phyloP scores from a whole-genome alignment of 2,888 invertebrate species.

The Melieria crassipennis region DNA sequence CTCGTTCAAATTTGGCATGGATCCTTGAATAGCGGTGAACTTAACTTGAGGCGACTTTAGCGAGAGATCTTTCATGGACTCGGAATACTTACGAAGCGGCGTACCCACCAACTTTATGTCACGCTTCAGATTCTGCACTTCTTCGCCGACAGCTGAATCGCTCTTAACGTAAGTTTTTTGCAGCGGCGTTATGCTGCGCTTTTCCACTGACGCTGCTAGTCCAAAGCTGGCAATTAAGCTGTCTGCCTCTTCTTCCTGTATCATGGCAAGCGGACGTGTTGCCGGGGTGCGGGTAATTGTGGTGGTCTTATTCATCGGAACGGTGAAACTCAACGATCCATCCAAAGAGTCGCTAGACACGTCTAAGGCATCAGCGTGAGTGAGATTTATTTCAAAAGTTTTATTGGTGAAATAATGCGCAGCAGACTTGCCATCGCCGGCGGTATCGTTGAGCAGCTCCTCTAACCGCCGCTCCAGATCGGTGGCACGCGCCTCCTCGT shows the following conservation, averaged over 20 bases:
- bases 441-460: slow-evolving; percentile 39
- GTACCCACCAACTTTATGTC: slow-evolving; percentile 61
- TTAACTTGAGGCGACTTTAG: slow-evolving; percentile 52
- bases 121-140: slow-evolving; percentile 51
- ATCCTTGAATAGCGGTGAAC: slow-evolving; percentile 56
- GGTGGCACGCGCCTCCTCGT: slow-evolving; percentile 20
- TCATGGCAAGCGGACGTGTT: slow-evolving; percentile 54
- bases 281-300: slow-evolving; percentile 50
- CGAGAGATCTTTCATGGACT: slow-evolving; percentile 63
- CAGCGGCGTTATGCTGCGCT: neutral
- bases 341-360: slow-evolving; percentile 49
- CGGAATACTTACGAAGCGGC: slow-evolving; percentile 61
- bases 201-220: slow-evolving; percentile 13
- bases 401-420: slow-evolving; percentile 48
- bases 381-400: slow-evolving; percentile 53
- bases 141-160: slow-evolving; percentile 30
- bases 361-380: slow-evolving; percentile 44
- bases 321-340: slow-evolving; percentile 40
- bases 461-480: slow-evolving; percentile 2
- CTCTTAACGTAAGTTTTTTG: slow-evolving; percentile 20
- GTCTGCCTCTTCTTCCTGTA: slow-evolving; percentile 58
- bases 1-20: slow-evolving; percentile 65
- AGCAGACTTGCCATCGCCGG: slow-evolving; percentile 17
- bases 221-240: neutral
- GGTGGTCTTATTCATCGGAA: slow-evolving; percentile 55